phyloP scores from a whole-genome alignment of 2,888 invertebrate genomes.

The Geophilus truncorum region DNA sequence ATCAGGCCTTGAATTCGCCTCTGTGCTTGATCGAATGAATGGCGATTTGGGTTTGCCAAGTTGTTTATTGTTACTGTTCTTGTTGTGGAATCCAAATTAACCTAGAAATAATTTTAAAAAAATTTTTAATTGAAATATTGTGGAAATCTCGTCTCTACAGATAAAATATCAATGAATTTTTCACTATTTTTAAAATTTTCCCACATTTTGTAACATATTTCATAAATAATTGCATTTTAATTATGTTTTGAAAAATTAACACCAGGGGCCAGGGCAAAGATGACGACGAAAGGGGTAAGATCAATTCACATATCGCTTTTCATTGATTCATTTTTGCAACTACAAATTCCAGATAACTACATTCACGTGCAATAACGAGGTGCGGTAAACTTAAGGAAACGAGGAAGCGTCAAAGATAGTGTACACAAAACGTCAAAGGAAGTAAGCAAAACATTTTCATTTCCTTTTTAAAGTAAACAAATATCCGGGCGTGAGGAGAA shows the following conservation, averaged over 20 bases:
- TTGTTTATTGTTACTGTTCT: slow-evolving; percentile 49
- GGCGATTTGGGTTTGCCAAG: slow-evolving; percentile 49
- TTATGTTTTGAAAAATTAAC: too few relatives aligned
- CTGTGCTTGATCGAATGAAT: slow-evolving; percentile 55
- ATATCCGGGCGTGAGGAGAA: background rate
- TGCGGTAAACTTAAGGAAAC: background rate
- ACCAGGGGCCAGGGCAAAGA: too few relatives aligned
- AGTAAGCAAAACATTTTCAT: slow-evolving; percentile 24
- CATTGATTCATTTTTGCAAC: too few relatives aligned
- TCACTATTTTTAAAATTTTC: too few relatives aligned
- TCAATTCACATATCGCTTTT: too few relatives aligned
- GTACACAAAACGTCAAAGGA: background rate
- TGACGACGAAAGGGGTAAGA: too few relatives aligned
- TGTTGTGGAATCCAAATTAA: slow-evolving; percentile 55
- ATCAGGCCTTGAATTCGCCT: slow-evolving; percentile 54
- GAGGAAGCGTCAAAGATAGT: background rate
- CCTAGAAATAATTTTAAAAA: slow-evolving; percentile 45
- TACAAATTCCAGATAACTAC: too few relatives aligned
- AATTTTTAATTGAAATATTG: too few relatives aligned
- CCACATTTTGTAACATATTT: too few relatives aligned
- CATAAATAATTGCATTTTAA: too few relatives aligned
- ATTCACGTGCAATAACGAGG: background rate
- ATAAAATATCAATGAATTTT: too few relatives aligned
- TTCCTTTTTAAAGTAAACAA: slow-evolving; percentile 6
- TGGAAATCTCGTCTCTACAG: too few relatives aligned